phyloP scores from a whole-genome alignment of 2,113 vertebrate genomes.

The Ploceus nigricollis region DNA sequence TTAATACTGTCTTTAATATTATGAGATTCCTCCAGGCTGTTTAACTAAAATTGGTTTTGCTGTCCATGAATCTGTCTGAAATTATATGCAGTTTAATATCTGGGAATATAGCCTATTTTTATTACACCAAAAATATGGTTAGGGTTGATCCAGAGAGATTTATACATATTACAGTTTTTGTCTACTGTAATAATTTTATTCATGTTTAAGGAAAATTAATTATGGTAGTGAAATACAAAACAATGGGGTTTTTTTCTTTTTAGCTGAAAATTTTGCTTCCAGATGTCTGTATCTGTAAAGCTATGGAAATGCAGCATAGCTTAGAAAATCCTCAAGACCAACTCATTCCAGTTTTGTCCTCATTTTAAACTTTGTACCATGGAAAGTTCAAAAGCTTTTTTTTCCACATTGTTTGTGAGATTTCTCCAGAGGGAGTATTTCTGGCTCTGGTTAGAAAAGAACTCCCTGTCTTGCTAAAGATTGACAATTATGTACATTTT shows the following conservation, averaged over 20 bases:
- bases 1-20: neutral
- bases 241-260: neutral
- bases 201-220: neutral
- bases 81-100: neutral
- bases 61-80: neutral
- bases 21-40: neutral
- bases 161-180: neutral
- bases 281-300: neutral
- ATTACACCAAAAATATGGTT: neutral
- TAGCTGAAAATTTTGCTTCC: neutral
- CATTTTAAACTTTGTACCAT: conserved; percentile 45
- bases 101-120: neutral
- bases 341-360: conserved; percentile 23
- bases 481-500: conserved; percentile 20
- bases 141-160: neutral
- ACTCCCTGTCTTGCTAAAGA: conserved; percentile 34
- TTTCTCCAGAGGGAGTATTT: conserved; percentile 53
- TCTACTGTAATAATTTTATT: neutral
- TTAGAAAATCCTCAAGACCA: neutral
- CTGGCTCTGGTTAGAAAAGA: conserved; percentile 33
- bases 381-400: conserved; percentile 48
- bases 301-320: neutral
- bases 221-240: neutral
- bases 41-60: neutral
- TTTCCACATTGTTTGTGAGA: conserved; percentile 21